A percentile compares a stretch with the other conserved stretches of the same genome.
These are phyloP conservation scores for Melanogrammus aeglefinus DNA, from an alignment of 2,797 vertebrate genomes.

Conservation along the genomic window DNA sequence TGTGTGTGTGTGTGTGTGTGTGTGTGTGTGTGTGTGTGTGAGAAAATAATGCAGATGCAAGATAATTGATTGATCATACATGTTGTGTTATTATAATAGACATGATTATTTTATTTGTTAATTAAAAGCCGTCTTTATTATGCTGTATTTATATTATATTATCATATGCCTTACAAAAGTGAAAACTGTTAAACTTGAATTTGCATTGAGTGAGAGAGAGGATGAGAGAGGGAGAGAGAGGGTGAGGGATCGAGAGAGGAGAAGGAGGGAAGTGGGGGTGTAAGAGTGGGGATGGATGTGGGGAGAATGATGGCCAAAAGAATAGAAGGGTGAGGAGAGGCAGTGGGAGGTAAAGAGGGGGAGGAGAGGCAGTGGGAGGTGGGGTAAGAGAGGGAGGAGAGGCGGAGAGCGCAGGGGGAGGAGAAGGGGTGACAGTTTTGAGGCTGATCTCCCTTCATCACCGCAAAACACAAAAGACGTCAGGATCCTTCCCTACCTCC, in stretches of 20 bases:
- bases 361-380: conserved; percentile 19
- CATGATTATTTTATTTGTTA: no score
- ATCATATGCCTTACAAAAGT: no score
- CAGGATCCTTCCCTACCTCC: conserved; percentile 42
- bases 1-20: background rate
- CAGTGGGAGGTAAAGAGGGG: conserved; percentile 27
- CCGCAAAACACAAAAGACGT: conserved; percentile 72
- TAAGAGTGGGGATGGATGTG: no score
- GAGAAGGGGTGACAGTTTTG: conserved; percentile 65
- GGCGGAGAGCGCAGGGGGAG: conserved; percentile 24
- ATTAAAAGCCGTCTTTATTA: no score
- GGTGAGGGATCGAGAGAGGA: background rate
- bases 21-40: conserved; percentile 1
- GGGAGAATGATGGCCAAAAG: no score
- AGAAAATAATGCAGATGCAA: no score
- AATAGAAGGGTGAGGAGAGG: background rate
- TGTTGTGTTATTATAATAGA: no score
- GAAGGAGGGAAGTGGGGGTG: background rate
- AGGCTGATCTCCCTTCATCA: conserved; percentile 75
- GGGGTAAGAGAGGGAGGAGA: conserved; percentile 24
- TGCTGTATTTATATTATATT: no score
- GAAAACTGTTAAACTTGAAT: no score
- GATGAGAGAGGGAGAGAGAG: background rate
- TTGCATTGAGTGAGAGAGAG: background rate
- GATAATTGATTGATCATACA: no score